These are phyloP conservation scores for Psococerastis gibbosa DNA, from an alignment of 2,888 invertebrate genomes.

Conservation along the genomic window DNA sequence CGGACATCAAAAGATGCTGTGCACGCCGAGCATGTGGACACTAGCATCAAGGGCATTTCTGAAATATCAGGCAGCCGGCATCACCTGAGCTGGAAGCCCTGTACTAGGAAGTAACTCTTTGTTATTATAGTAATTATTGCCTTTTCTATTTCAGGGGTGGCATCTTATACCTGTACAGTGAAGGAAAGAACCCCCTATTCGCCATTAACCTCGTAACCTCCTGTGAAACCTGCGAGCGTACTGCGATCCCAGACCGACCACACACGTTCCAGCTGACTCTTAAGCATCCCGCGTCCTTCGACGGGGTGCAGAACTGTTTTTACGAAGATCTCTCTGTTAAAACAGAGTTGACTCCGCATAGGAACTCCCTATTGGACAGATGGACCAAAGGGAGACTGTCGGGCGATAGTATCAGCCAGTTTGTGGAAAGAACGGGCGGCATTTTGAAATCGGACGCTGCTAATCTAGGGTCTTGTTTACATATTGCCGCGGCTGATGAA, in stretches of 20 bases:
- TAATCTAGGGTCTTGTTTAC: slow-evolving; percentile 26
- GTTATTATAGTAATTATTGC: too few species aligned
- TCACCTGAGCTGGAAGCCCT: too few species aligned
- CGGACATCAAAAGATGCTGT: too few species aligned
- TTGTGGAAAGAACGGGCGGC: neutral
- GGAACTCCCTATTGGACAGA: neutral
- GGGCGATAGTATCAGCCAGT: neutral
- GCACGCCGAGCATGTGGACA: too few species aligned
- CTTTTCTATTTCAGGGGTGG: slow-evolving; percentile 56
- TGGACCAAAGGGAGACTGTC: neutral
- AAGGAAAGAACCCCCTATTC: slow-evolving; percentile 52
- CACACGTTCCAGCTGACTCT: slow-evolving; percentile 68
- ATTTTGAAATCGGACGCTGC: neutral
- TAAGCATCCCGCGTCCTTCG: slow-evolving; percentile 33
- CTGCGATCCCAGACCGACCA: slow-evolving; percentile 32
- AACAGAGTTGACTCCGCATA: neutral
- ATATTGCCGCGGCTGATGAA: slow-evolving; percentile 70
- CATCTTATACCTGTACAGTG: slow-evolving; percentile 56
- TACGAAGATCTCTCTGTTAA: slow-evolving; percentile 2
- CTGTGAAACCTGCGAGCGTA: slow-evolving; percentile 60
- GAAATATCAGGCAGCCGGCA: too few species aligned
- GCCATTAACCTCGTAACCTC: slow-evolving; percentile 48
- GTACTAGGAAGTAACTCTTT: too few species aligned
- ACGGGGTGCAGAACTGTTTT: neutral
- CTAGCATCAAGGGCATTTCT: too few species aligned